Evolutionary conservation across 2,113 vertebrate genomes (phyloP), one percentile per base, ranked within the genome.

Genomic region (Rostratula benghalensis): DNA sequence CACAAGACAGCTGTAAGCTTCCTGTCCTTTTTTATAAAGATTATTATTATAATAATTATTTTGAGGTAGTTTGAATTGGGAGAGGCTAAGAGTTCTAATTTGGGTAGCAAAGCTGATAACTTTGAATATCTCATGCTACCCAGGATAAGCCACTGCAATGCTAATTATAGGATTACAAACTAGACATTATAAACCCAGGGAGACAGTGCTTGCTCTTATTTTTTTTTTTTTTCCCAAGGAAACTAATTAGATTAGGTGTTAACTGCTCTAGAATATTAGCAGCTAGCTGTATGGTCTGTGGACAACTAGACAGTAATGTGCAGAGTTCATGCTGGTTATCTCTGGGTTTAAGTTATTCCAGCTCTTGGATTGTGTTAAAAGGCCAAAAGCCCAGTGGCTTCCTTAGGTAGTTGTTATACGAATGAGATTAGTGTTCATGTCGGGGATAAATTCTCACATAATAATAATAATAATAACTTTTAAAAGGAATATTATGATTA

Each of bases 81-180:
- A 89, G 35, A 95, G 37, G 41, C 68, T 83, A 33, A 70, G 79
- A 74, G n/a, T 87, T 89, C 89, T 95, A 92, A 95, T 94, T 85
- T 91, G 43, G 25, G 64, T 59, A 74, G 63, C 41, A 91, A 86
- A 83, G 63, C 84, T 91, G 93, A 67, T 88, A 94, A 91, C 89
- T 90, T 73, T 70, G 63, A 74, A 56, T 94, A 88, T 95, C 82
- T 90, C 60, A 33, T 70, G 43, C 54, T 81, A 54, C 79, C 79
- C 79, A 94, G 85, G 56, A 86, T 90, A 93, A 95, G 37, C 39
- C 61, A 80, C 71, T 80, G 69, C 56, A 86, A 74, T 96, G 64
- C 56, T 93, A 94, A 94, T 95, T 94, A 93, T 35, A 89, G 80
- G 71, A 92, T 93, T 96, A 89, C 94, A 81, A 91, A 9, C 56